These are phyloP conservation scores for Rhagoletis pomonella DNA, from an alignment of 1,140 invertebrate species.

Conservation along the genomic window DNA sequence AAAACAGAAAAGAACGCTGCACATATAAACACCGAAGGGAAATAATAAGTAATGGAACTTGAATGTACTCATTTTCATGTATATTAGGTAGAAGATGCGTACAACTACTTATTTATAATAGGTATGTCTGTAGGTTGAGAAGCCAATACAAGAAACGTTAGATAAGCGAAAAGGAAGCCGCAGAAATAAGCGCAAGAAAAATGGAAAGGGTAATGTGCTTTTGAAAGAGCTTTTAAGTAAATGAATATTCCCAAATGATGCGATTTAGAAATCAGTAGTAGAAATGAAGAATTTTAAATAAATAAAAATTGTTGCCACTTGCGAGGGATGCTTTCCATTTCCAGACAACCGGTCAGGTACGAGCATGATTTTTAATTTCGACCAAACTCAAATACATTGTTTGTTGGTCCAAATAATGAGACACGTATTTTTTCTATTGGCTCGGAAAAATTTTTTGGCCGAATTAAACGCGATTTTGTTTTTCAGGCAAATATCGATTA, in stretches of 20 bases:
- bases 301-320: neutral
- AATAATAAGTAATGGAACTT: constrained; percentile 38
- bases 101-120: neutral
- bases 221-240: neutral
- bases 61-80: constrained; percentile 1
- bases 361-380: no score
- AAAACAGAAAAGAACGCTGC: neutral
- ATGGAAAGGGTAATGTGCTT: neutral
- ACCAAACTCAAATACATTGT: no score
- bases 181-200: neutral
- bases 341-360: no score
- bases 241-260: neutral
- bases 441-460: no score
- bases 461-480: no score
- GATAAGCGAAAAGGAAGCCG: constrained; percentile 14
- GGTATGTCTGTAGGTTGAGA: neutral
- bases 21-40: constrained; percentile 21
- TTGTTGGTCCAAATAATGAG: no score
- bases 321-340: no score
- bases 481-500: no score
- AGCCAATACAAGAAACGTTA: constrained; percentile 26
- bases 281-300: neutral
- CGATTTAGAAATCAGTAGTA: neutral
- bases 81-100: neutral
- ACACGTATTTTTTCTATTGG: no score